Base-by-base conservation (phyloP, 37 sponge, comb jelly and placozoan species). In the Haliclona indistincta region DNA sequence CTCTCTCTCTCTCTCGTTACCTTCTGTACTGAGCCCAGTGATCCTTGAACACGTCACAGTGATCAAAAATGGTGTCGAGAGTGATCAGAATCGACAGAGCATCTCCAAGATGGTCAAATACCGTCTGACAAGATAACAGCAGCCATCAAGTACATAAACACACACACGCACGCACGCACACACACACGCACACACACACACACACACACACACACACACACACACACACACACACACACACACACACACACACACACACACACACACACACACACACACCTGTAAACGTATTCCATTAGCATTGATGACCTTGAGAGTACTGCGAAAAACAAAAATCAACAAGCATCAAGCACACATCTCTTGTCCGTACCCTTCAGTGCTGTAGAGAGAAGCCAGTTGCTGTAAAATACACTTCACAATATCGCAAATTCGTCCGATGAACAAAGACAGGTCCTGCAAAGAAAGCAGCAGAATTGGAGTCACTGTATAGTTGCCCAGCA, bases 1-100 rank as follows among this genome's bases (percentile, higher is more conserved):
- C 49, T 49, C 42, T 35, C 19, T 34, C 49, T 43, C n/a, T 49
- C 49, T 44, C 47, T 19, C 38, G 58, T 3, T 47, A 92, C 89
- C 96, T 78, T 77, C 92, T 96, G 84, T 98, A 98, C 44, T 86
- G 88, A 3, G 68, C 52, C 99, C 99, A 98, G 62, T 98, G 96
- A 42, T 94, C 93, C 38, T 53, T 86, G 32, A 98, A 55, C 1
- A 79, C 52, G 43, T 47, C 68, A 34, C 54, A 47, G 35, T 63
- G 41, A 17, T 53, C 81, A 53, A 96, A 89, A 64, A 96, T 86
- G 47, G 81, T 78, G 70, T 98, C 99, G 66, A 98, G 68, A 0
- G 90, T 95, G 73, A 95, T 67, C 68, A 95, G 89, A 42, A 98
- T 83, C 11, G 75, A 74, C 22, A 98, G 91, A 22, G 86, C 78